Evolutionary conservation across 2,888 invertebrate genomes (phyloP), one percentile per base, ranked within the genome.

Genomic region (Macrophya alboannulata): DNA sequence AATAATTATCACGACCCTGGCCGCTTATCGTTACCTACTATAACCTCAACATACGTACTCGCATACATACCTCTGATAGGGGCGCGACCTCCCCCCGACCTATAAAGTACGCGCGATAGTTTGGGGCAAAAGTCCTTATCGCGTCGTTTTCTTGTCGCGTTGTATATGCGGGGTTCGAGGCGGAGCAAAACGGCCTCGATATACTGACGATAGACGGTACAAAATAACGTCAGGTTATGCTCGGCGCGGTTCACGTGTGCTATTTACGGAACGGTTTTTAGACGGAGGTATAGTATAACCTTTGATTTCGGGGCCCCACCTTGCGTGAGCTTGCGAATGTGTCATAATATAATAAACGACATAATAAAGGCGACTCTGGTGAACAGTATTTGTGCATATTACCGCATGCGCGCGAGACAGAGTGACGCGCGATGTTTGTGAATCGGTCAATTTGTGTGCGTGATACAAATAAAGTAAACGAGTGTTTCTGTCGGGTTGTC

Each of bases 131-230:
- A 59, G 81, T 81, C 81, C 81, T 81, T 81, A 81, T 81, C 81
- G 81, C 81, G 62, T 81, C 81, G 81, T 81, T 81, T 81, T 81
- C 81, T 81, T 81, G 81, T 81, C 81, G 81, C 81, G 59, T 81
- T 68, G 59, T 31, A 62, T 62, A 62, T 25, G 81, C 59, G 81
- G 59, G 81, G 59, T 48, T 17, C 43, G 59, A 62, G 62, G 81
- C 12, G 81, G 43, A 17, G 81, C 62, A 81, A 81, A 81, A 40
- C 81, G 62, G 59, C 81, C 62, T 59, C 62, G 81, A 81, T 81
- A 81, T 81, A 81, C 62, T 37, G n/a, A 59, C 81, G 81, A 81
- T 81, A 77, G 48, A 77, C 77, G 77, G 48, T 55, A 81, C 21
- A 62, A 81, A 81, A 62, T 62, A 43, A 77, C 59, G 62, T 62